Base-by-base conservation (phyloP, 2,113 vertebrate genomes). In the Hippocampus comes region DNA sequence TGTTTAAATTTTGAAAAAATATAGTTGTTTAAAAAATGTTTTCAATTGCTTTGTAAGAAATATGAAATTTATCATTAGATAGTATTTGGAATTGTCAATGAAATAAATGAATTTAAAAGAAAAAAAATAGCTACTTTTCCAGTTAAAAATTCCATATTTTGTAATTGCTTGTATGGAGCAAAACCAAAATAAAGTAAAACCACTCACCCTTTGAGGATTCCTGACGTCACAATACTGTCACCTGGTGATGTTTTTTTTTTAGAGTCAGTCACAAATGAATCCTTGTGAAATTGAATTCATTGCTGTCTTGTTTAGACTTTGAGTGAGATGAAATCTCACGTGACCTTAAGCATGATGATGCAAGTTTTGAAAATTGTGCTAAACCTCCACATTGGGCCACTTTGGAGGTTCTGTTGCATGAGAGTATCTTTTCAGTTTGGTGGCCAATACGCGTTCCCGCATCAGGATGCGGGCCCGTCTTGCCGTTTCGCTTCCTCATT, bases 401-500 rank as follows among this genome's bases (percentile, higher is more conserved):
- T 56, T 56, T 56, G 53, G n/a, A 56, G 53, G 53, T 56, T 56
- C 21, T 23, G 9, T n/a, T 23, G 49, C n/a, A 56, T 23, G 9
- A n/a, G 11, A 21, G 20, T 14, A 63, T 23, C 23, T 60, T 23
- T 12, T 17, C 25, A 48, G 18, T 42, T 2, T 21, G 7, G n/a
- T 48, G 43, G 12, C 15, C 42, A 65, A 46, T n/a, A 10, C 11
- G 3, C 7, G 20, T 66, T 46, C 71, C 64, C 42, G 59, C 17
- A 9, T 75, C 68, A 70, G 46, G 61, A 74, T 74, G 53, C 21
- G 9, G 21, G 43, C 77, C 25, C 70, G 30, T 12, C 67, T 51
- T 1, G 8, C 67, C 53, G 48, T 87, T 83, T 83, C 48, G 73
- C 78, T 86, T 90, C 82, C 74, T 65, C 12, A 53, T 87, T 87